Conservation (phyloP, 2,888 invertebrate genomes). For the Acleris sparsana region DNA sequence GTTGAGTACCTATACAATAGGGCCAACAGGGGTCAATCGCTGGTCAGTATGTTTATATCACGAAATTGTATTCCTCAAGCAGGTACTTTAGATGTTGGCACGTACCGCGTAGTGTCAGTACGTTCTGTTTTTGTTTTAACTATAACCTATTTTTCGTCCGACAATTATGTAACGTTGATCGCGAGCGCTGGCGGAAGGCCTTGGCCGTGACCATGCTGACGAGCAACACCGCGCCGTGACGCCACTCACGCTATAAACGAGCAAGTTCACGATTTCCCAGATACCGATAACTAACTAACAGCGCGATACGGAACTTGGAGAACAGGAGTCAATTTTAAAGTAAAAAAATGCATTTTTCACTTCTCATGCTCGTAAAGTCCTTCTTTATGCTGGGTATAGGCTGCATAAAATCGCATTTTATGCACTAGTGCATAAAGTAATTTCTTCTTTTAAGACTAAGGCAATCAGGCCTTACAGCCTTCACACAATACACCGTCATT, state of each 20-base stretch:
- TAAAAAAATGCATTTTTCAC: too few species aligned
- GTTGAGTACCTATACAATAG: not conserved
- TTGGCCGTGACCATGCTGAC: slow-evolving; percentile 79
- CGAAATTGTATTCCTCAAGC: not conserved
- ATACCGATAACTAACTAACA: slow-evolving; percentile 23
- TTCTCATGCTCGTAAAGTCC: too few species aligned
- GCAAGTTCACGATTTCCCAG: slow-evolving; percentile 27
- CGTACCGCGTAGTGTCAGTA: not conserved
- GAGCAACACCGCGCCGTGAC: slow-evolving; percentile 67
- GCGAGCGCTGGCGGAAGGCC: slow-evolving; percentile 67
- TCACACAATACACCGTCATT: too few species aligned
- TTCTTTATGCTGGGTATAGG: too few species aligned
- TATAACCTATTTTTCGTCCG: slow-evolving; percentile 52
- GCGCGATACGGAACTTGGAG: not conserved
- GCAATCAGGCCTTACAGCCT: too few species aligned
- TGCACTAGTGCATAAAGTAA: too few species aligned
- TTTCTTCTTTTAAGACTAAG: too few species aligned
- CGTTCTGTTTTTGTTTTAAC: slow-evolving; percentile 17
- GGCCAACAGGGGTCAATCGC: too few species aligned
- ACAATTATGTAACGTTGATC: slow-evolving; percentile 69
- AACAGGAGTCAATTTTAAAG: not conserved
- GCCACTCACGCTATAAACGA: slow-evolving; percentile 37
- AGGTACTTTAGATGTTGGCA: not conserved
- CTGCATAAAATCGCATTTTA: too few species aligned
- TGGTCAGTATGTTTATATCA: too few species aligned